Evolutionary conservation across 2,797 vertebrate species (phyloP), one percentile per base, ranked within the genome.

Genomic region (Remorina albescens): DNA sequence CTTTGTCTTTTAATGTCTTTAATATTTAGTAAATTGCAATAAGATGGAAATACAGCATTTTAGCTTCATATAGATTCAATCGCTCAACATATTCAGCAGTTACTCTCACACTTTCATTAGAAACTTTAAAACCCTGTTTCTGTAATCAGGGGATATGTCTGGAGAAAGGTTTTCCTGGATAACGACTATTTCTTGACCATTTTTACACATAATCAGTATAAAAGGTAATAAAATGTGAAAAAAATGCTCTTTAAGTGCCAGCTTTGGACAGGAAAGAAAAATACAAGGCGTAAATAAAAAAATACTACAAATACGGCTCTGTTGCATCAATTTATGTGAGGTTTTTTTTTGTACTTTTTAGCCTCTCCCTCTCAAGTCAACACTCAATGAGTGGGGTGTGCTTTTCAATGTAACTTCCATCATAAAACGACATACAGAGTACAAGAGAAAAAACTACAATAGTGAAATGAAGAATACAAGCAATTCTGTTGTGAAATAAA

Each of bases 1-100:
- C 42, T 58, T 63, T 25, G 42, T 64, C 65, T 69, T 74, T 80
- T 71, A 79, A 80, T 83, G 84, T 85, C 79, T 76, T 74, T 67
- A 59, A 69, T 71, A 66, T 63, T 63, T 50, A 59, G 74, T 62
- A 42, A 61, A 23, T n/a, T 49, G 50, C 67, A 51, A 12, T 32
- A 1, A 3, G 39, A 51, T 9, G 46, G 15, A 59, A 64, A 64
- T 15, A 19, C 6, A 36, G 1, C 7, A 26, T 30, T 50, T 49
- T 18, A 41, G 25, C 19, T 30, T 67, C 9, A 34, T 19, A 7
- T 13, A 19, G 16, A 23, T 56, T 49, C 49, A 23, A 57, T 25
- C n/a, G n/a, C n/a, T n/a, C n/a, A n/a, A n/a, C n/a, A n/a, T n/a
- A n/a, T 65, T 44, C 36, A 42, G 36, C n/a, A 7, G 15, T 51